A percentile compares a stretch with the other conserved stretches of the same genome.
Evolutionary conservation across 2,797 vertebrate genomes (phyloP).

Genomic region (Rhinoraja longicauda): DNA sequence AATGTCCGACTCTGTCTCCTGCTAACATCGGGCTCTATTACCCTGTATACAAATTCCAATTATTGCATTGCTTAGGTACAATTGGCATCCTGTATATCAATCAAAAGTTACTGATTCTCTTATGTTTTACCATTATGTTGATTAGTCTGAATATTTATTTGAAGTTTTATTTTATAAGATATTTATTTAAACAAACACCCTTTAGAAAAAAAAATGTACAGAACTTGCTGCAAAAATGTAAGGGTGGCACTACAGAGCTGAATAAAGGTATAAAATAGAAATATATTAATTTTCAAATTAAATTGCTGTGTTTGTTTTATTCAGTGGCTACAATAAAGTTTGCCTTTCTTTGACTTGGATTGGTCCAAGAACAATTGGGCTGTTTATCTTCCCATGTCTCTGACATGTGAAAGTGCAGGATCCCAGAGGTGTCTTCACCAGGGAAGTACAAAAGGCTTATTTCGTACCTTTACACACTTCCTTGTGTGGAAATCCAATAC

Average conservation of each 20-base stretch:
- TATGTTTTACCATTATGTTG: conserved; percentile 50
- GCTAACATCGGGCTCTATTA: conserved; percentile 45
- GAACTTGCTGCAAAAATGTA: conserved; percentile 52
- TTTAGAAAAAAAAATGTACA: conserved; percentile 49
- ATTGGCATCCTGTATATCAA: conserved; percentile 37
- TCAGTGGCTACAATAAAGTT: neutral
- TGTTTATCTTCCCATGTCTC: neutral
- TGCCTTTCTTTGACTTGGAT: neutral
- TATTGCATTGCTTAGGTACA: conserved; percentile 42
- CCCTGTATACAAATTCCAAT: conserved; percentile 42
- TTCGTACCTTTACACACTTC: neutral
- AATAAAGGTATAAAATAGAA: conserved; percentile 55
- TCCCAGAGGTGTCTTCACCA: neutral
- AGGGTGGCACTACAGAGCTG: conserved; percentile 51
- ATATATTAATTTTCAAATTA: conserved; percentile 54
- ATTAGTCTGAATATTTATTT: conserved; percentile 57
- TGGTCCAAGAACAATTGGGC: neutral
- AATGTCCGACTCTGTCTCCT: conserved; percentile 47
- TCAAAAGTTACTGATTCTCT: conserved; percentile 32
- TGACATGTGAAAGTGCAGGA: neutral
- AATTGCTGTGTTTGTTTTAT: conserved; percentile 35
- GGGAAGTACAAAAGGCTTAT: neutral
- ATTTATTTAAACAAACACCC: conserved; percentile 58
- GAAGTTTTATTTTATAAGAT: conserved; percentile 60
- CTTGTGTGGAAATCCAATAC: neutral